Evolutionary conservation across 1,140 invertebrate genomes (phyloP), one percentile per base, ranked within the genome.

Genomic region (Pentalonia nigronervosa): DNA sequence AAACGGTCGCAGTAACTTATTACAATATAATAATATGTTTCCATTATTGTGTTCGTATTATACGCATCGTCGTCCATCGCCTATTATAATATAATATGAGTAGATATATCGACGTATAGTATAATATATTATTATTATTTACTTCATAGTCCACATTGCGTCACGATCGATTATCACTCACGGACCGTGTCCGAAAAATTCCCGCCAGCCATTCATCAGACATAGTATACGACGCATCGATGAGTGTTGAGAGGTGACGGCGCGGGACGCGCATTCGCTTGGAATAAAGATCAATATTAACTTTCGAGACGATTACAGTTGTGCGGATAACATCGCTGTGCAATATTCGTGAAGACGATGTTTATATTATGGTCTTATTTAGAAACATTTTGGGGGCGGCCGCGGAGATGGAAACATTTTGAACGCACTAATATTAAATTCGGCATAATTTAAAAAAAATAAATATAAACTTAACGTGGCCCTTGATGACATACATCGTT

Each of bases 11-110:
- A 34, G 14, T 76, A n/a, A 76, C n/a, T 76, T 76, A 76, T 76
- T n/a, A 76, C 60, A 76, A 76, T 76, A 76, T n/a, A 76, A n/a
- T n/a, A n/a, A n/a, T 76, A 76, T n/a, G 60, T 76, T 76, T 76
- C 4, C n/a, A 34, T 76, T 76, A 76, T 76, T 76, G 30, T 76
- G 14, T 76, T 76, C 60, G 60, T 76, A 20, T 76, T 76, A 76
- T n/a, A 76, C 60, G 60, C 60, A 76, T 76, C 30, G 60, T 67
- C 60, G 60, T 67, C 60, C 60, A 67, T 67, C 60, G 17, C 14
- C 14, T 76, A 76, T 76, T 76, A 76, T 17, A 76, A 76, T 76
- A n/a, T 76, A 76, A 76, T n/a, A 76, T 76, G 60, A 76, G 60
- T 7, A 76, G 60, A 30, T 76, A n/a, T 34, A 34, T 67, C 30